Evolutionary conservation across 2,888 invertebrate species (phyloP).

Genomic region (Oxystoma pomonae): DNA sequence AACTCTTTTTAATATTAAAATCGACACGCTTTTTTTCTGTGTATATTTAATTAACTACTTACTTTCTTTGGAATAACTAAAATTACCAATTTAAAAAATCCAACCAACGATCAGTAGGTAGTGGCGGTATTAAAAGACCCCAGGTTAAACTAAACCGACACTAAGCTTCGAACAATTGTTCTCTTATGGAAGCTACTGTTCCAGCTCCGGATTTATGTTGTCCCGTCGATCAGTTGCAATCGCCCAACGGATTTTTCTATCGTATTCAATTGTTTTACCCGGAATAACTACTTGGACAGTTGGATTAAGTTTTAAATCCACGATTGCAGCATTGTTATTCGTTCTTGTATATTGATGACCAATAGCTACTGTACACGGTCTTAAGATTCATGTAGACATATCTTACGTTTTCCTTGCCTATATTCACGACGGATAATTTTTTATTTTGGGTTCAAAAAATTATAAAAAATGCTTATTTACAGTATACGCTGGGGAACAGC

Average conservation of each 20-base stretch:
- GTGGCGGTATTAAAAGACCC: too few relatives aligned
- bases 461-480: too few relatives aligned
- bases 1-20: too few relatives aligned
- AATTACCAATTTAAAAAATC: too few relatives aligned
- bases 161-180: slow-evolving; percentile 48
- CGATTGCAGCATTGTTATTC: slow-evolving; percentile 47
- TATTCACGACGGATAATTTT: background rate
- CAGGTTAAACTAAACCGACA: slow-evolving; percentile 45
- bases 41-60: too few relatives aligned
- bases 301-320: slow-evolving; percentile 37
- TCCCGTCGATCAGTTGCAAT: slow-evolving; percentile 37
- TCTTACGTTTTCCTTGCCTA: background rate
- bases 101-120: too few relatives aligned
- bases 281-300: slow-evolving; percentile 30
- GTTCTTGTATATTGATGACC: slow-evolving; percentile 48
- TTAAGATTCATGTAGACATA: slow-evolving; percentile 30
- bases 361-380: slow-evolving; percentile 44
- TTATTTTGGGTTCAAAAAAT: too few relatives aligned
- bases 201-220: slow-evolving; percentile 45
- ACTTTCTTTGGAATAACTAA: too few relatives aligned
- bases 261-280: slow-evolving; percentile 34
- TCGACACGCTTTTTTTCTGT: too few relatives aligned
- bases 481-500: too few relatives aligned
- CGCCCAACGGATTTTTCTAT: slow-evolving; percentile 30
- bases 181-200: slow-evolving; percentile 47